A percentile compares a stretch with the other conserved stretches of the same genome.
Conservation (phyloP, 1,140 invertebrate species). For the Sesamia nonagrioides region DNA sequence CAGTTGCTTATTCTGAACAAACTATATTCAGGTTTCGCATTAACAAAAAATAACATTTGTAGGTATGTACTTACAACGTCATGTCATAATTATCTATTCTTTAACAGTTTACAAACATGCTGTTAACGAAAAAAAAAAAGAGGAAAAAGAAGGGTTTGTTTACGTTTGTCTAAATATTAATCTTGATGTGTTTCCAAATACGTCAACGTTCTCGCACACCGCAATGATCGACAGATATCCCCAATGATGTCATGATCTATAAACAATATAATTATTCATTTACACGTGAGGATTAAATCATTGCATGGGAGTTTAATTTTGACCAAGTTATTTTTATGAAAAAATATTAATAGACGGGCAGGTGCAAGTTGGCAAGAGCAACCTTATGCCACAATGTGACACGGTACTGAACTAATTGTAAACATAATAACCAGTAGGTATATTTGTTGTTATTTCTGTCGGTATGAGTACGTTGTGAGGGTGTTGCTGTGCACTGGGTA, state of each 20-base stretch:
- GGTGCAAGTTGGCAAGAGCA: slow-evolving; percentile 78
- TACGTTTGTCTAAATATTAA: slow-evolving; percentile 10
- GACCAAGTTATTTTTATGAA: slow-evolving; percentile 70
- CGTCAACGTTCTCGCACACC: neutral
- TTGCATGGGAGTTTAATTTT: slow-evolving; percentile 43
- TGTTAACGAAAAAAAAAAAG: neutral
- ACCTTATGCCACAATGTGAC: slow-evolving; percentile 66
- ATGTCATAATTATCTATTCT: no score
- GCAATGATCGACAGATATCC: slow-evolving; percentile 21
- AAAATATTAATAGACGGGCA: slow-evolving; percentile 85
- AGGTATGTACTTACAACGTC: no score
- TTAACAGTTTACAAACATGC: no score
- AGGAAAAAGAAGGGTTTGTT: neutral
- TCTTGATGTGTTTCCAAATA: slow-evolving; percentile 21
- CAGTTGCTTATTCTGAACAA: no score
- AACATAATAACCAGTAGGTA: slow-evolving; percentile 69
- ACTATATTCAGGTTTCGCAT: no score
- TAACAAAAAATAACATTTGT: no score
- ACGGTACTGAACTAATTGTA: slow-evolving; percentile 79
- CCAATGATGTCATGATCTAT: slow-evolving; percentile 28
- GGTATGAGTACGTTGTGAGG: slow-evolving; percentile 59
- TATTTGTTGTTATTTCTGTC: slow-evolving; percentile 75
- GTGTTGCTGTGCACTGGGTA: neutral
- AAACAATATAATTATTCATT: slow-evolving; percentile 37
- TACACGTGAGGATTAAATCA: slow-evolving; percentile 41